Conservation (phyloP, 2,113 vertebrate species). For the Chaenogobius annularis region DNA sequence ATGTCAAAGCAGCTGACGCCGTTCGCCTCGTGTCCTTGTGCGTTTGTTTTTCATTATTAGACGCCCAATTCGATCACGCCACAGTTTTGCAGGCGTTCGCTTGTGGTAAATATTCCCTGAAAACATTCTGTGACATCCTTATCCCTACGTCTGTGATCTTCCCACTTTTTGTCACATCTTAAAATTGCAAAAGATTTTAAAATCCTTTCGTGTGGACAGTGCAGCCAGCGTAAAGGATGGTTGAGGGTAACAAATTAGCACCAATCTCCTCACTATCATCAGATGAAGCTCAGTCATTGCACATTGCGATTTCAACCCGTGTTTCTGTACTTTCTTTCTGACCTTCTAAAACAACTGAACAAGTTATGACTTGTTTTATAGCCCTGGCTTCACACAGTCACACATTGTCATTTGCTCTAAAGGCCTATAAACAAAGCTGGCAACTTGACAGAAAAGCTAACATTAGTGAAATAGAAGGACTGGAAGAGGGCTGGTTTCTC, state of each 20-base stretch:
- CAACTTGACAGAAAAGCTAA: not conserved
- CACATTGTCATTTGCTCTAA: not conserved
- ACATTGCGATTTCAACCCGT: not conserved
- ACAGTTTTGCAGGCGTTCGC: too few species aligned
- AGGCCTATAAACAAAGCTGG: not conserved
- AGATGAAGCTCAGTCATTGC: not conserved
- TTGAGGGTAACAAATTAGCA: not conserved
- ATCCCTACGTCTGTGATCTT: too few species aligned
- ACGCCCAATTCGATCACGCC: too few species aligned
- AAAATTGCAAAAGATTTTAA: too few species aligned
- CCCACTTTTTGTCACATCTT: too few species aligned
- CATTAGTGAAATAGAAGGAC: slow-evolving; percentile 1
- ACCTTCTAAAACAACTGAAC: not conserved
- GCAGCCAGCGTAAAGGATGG: not conserved
- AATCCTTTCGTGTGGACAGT: too few species aligned
- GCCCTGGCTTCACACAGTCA: not conserved
- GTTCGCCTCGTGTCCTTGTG: too few species aligned
- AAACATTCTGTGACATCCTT: too few species aligned
- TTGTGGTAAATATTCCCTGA: too few species aligned
- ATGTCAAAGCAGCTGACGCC: too few species aligned
- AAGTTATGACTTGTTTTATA: not conserved
- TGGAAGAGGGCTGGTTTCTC: not conserved
- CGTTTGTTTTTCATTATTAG: too few species aligned
- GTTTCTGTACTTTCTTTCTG: not conserved
- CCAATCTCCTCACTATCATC: not conserved